phyloP scores from a whole-genome alignment of 2,113 vertebrate species.

The Lophura nycthemera region DNA sequence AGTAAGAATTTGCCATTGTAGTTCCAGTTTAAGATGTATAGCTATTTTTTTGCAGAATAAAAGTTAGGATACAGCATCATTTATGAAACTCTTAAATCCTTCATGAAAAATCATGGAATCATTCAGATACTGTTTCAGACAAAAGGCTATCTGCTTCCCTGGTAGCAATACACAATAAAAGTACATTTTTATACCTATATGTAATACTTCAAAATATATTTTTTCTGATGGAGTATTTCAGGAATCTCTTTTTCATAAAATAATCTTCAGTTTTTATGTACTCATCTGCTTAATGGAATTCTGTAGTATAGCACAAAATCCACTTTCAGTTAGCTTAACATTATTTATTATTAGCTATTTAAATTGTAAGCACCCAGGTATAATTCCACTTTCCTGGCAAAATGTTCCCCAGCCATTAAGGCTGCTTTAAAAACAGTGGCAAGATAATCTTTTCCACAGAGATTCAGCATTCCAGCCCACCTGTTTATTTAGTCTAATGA shows the following conservation, averaged over 20 bases:
- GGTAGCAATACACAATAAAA: conserved; percentile 39
- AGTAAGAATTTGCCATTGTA: background rate
- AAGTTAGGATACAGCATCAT: background rate
- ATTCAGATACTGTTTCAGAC: background rate
- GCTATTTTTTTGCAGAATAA: background rate
- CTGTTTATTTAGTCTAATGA: background rate
- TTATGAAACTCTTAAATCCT: background rate
- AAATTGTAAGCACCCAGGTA: background rate
- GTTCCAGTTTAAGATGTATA: background rate
- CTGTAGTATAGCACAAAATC: background rate
- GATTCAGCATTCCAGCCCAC: background rate
- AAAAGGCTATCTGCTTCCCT: conserved; percentile 1
- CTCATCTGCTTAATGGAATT: background rate
- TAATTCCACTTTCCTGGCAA: background rate
- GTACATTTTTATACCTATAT: background rate
- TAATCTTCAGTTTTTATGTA: background rate
- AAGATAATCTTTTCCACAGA: background rate
- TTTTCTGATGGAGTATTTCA: background rate
- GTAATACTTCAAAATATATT: background rate
- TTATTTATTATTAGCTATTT: background rate
- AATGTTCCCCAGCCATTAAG: background rate
- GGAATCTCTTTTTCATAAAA: background rate
- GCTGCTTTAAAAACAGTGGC: background rate
- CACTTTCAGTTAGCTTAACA: background rate
- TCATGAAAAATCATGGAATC: background rate